phyloP scores from a whole-genome alignment of 2,797 vertebrate species.

The Gymnothorax reevesii region DNA sequence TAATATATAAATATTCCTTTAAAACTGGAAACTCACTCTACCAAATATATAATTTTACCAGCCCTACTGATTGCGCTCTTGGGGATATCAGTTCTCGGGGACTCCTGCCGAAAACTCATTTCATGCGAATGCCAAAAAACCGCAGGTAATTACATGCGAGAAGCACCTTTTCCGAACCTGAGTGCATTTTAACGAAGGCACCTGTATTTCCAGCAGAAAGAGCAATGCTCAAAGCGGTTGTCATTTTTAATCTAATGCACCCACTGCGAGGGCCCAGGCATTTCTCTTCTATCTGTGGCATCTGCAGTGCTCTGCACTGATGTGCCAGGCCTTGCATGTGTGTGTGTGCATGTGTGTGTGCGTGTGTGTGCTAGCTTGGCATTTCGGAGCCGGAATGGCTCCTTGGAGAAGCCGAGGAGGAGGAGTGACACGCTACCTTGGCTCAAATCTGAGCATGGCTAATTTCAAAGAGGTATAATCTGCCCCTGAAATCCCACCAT shows the following conservation, averaged over 20 bases:
- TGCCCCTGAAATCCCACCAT: slow-evolving; percentile 45
- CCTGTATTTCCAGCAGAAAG: slow-evolving; percentile 63
- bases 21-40: slow-evolving; percentile 41
- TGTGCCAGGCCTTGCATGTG: not conserved
- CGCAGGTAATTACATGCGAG: slow-evolving; percentile 60
- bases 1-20: slow-evolving; percentile 22
- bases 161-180: slow-evolving; percentile 52
- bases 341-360: not conserved
- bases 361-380: not conserved
- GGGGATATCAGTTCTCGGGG: slow-evolving; percentile 44
- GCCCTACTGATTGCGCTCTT: slow-evolving; percentile 39
- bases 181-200: slow-evolving; percentile 59
- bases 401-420: slow-evolving; percentile 8
- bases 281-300: slow-evolving; percentile 17
- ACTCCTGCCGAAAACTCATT: slow-evolving; percentile 53
- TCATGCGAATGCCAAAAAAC: slow-evolving; percentile 53
- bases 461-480: slow-evolving; percentile 44
- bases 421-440: slow-evolving; percentile 21
- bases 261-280: slow-evolving; percentile 39
- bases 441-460: slow-evolving; percentile 28
- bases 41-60: slow-evolving; percentile 54
- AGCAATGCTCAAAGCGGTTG: slow-evolving; percentile 55
- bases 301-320: slow-evolving; percentile 13
- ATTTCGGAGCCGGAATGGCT: slow-evolving; percentile 23
- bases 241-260: slow-evolving; percentile 56